Conservation (phyloP, 64 coral and sea anemone species). For the Montipora foliosa region DNA sequence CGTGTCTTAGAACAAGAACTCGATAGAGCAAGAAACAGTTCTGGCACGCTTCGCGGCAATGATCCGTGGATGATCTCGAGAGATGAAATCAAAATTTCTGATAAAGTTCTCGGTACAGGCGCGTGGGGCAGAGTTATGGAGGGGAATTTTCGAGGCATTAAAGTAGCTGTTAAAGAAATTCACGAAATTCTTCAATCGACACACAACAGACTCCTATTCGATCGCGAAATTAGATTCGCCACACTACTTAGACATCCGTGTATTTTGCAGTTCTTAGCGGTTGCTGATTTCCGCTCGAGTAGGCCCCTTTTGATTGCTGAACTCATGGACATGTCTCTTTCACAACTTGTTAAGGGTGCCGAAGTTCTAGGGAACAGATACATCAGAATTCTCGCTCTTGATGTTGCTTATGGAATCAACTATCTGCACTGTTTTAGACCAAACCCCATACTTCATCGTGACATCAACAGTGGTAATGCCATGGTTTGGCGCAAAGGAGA, state of each 20-base stretch:
- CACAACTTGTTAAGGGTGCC: slow-evolving; percentile 61
- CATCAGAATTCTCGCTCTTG: slow-evolving; percentile 70
- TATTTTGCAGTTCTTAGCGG: slow-evolving; percentile 84
- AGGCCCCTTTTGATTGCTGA: slow-evolving; percentile 73
- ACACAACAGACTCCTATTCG: slow-evolving; percentile 77
- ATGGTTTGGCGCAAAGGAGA: slow-evolving; percentile 92
- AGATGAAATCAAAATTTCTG: slow-evolving; percentile 75
- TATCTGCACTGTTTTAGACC: slow-evolving; percentile 90
- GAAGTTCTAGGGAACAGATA: slow-evolving; percentile 63
- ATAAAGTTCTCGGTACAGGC: slow-evolving; percentile 78
- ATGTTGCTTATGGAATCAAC: slow-evolving; percentile 73
- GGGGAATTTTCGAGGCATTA: slow-evolving; percentile 83
- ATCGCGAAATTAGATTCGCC: slow-evolving; percentile 86
- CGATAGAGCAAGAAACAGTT: slow-evolving; percentile 52
- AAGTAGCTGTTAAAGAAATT: slow-evolving; percentile 88
- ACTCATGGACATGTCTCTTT: slow-evolving; percentile 86
- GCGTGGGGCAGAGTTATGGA: slow-evolving; percentile 89
- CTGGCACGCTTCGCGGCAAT: slow-evolving; percentile 42
- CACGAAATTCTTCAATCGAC: slow-evolving; percentile 87
- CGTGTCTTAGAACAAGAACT: slow-evolving; percentile 74
- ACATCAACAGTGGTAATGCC: slow-evolving; percentile 82
- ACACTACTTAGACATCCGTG: slow-evolving; percentile 77
- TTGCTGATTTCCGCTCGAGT: slow-evolving; percentile 58
- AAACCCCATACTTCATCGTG: slow-evolving; percentile 83
- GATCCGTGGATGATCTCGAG: slow-evolving; percentile 83